Percentiles rank a stretch among this genome's conserved stretches.
Conservation (phyloP, 2,797 vertebrate species). For the Anas georgica region DNA sequence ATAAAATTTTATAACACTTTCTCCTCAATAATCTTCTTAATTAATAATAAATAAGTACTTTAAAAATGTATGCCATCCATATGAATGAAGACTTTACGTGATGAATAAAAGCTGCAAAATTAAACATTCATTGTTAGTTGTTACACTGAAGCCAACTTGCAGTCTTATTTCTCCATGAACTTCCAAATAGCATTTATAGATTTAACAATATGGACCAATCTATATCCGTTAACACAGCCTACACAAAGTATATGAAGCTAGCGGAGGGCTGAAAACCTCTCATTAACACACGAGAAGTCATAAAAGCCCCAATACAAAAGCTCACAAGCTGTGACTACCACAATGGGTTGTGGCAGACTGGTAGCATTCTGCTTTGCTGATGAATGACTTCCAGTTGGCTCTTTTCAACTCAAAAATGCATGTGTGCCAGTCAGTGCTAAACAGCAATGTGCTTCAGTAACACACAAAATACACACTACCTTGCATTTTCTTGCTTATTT, state of each 20-base stretch:
- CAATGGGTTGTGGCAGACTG: background rate
- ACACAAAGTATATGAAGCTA: background rate
- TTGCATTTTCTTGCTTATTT: background rate
- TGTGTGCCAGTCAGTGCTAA: background rate
- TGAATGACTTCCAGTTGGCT: background rate
- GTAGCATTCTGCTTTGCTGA: background rate
- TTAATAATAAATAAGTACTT: background rate
- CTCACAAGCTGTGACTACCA: background rate
- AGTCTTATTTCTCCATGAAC: background rate
- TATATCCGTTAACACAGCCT: rapidly evolving
- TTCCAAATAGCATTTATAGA: background rate
- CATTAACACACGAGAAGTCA: background rate
- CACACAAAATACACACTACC: background rate
- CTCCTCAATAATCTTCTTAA: background rate
- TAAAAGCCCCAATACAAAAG: too few relatives aligned
- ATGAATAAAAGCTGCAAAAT: background rate
- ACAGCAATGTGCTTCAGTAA: rapidly evolving
- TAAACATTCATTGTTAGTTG: background rate
- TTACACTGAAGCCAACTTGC: background rate
- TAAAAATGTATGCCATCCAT: background rate
- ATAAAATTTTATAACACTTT: background rate
- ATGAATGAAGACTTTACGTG: background rate
- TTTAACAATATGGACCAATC: background rate
- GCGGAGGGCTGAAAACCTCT: background rate
- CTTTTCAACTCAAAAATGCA: background rate